Evolutionary conservation across 2,888 invertebrate species (phyloP).

Genomic region (Lampropteryx suffumata): DNA sequence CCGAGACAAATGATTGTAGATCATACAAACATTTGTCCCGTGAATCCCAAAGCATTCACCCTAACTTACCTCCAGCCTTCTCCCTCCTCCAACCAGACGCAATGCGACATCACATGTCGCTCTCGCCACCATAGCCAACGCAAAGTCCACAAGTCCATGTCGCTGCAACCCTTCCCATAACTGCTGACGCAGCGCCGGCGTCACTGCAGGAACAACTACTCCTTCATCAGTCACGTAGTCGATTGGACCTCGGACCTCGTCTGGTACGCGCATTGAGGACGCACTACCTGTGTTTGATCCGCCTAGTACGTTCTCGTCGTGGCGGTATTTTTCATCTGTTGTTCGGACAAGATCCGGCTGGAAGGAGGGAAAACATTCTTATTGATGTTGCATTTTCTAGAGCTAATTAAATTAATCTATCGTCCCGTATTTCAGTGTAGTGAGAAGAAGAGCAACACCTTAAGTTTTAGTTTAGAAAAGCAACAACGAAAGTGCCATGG

Average conservation of each 20-base stretch:
- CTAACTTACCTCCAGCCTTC: conserved; percentile 87
- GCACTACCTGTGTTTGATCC: conserved; percentile 28
- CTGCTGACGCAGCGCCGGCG: conserved; percentile 84
- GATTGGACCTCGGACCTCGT: conserved; percentile 73
- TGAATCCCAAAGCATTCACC: no score
- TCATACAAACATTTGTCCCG: no score
- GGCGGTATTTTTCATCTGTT: conserved; percentile 84
- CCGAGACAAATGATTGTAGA: no score
- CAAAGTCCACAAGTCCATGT: conserved; percentile 81
- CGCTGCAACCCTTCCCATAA: conserved; percentile 86
- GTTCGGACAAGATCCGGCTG: conserved; percentile 69
- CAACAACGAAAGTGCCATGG: no score
- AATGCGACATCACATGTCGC: conserved; percentile 92
- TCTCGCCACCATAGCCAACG: conserved; percentile 90
- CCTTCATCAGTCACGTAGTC: conserved; percentile 92
- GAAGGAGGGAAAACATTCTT: no score
- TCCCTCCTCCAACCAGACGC: conserved; percentile 90
- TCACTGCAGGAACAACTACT: conserved; percentile 89
- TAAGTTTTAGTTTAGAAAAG: no score
- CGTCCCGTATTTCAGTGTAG: no score
- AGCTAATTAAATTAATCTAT: no score
- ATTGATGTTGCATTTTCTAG: no score
- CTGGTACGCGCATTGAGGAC: conserved; percentile 85
- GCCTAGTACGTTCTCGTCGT: conserved; percentile 92
- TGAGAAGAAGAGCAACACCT: no score